Base-by-base conservation (phyloP, 2,888 invertebrate species). In the Octodonta nipae region DNA sequence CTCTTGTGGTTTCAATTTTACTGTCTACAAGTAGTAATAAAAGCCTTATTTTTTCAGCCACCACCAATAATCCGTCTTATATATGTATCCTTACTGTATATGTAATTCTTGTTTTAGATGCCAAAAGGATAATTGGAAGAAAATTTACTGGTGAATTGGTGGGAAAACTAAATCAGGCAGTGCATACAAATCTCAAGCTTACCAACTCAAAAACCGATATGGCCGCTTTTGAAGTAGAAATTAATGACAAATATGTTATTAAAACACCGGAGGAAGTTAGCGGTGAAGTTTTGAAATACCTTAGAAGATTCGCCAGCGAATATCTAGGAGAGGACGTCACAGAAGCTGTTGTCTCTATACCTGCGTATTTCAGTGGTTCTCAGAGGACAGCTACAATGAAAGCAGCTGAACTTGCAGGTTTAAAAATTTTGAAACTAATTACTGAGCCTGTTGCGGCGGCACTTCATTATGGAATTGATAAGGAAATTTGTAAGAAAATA, bases 271-370 rank as follows among this genome's bases (percentile, higher is more conserved):
- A 42, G 33, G 32, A 43, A 28, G 35, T 36, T 10, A 37, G 43
- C 20, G 39, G 36, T 1, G 41, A 39, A 33, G 29, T 43, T n/a
- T 26, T 43, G 10, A 41, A 39, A 26, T 36, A 41, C 24, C 15
- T 43, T n/a, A 37, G 26, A 22, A 12, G 34, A n/a, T 34, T 30
- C 4, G 39, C 43, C 2, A 25, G 20, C 14, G 32, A 26, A 10
- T 36, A 33, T 25, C 14, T 41, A 4, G 38, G 36, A n/a, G 14
- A n/a, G 6, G 29, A 36, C 6, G 36, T 43, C 4, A 38, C 35
- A 2, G 41, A 43, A 25, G 43, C 38, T 1, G 40, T 43, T 10
- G 36, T 43, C 29, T 36, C 43, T 3, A 31, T 43, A 4, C 43
- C 43, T 1, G 43, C 43, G 6, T 26, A 37, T 20, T 43, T 43